A percentile compares a stretch with the other conserved stretches of the same genome.
These are phyloP conservation scores for Lathamus discolor DNA, from an alignment of 2,113 vertebrate genomes.

Conservation along the genomic window DNA sequence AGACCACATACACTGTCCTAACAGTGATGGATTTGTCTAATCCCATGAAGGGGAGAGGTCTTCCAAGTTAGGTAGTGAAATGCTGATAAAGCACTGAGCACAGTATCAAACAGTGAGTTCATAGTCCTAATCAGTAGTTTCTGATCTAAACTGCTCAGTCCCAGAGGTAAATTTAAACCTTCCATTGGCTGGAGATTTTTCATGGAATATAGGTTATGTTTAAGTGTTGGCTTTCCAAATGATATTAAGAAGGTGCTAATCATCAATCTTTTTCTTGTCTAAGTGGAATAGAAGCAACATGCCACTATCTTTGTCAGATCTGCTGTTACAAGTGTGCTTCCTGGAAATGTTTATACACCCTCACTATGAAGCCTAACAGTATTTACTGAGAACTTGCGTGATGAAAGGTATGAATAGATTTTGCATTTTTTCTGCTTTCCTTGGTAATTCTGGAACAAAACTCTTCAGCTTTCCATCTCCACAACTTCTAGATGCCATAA, in stretches of 20 bases:
- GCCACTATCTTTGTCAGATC: background rate
- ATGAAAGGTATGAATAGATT: constrained; percentile 11
- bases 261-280: background rate
- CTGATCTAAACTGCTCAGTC: background rate
- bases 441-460: constrained; percentile 42
- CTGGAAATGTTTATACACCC: constrained; percentile 7
- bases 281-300: background rate
- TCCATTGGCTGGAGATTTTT: background rate
- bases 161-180: background rate
- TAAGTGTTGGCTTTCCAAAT: background rate
- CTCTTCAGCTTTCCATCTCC: constrained; percentile 43
- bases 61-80: background rate
- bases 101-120: background rate
- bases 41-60: background rate
- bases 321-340: background rate
- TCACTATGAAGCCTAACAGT: background rate
- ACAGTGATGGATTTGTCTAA: background rate
- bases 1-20: background rate
- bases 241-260: background rate
- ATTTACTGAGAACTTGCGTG: background rate
- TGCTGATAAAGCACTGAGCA: background rate
- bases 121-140: background rate
- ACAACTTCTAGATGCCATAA: background rate
- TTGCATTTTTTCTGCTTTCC: constrained; percentile 16
- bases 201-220: background rate